A percentile compares a stretch with the other conserved stretches of the same genome.
Evolutionary conservation across 2,888 invertebrate genomes (phyloP).

Genomic region (Aphodius sticticus): DNA sequence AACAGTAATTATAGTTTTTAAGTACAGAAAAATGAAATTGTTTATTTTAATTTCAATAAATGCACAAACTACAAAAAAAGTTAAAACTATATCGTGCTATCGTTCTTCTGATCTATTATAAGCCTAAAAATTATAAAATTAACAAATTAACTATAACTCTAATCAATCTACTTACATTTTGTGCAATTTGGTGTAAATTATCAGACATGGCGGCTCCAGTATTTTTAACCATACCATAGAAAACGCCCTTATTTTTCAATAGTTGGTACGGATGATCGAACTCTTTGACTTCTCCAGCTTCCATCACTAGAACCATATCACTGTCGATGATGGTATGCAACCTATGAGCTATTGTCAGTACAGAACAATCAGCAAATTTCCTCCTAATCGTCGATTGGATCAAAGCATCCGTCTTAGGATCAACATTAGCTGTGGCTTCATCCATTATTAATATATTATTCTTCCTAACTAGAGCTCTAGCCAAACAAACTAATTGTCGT

Average conservation of each 20-base stretch:
- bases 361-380: constrained; percentile 81
- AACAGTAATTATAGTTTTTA: no score
- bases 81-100: neutral
- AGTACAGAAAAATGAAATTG: neutral
- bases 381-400: constrained; percentile 81
- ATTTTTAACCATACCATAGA: constrained; percentile 74
- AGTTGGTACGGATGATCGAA: constrained; percentile 79
- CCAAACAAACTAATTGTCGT: constrained; percentile 75
- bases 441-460: constrained; percentile 60
- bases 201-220: constrained; percentile 63
- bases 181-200: constrained; percentile 50
- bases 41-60: neutral
- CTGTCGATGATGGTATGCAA: constrained; percentile 90
- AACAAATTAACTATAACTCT: neutral
- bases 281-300: constrained; percentile 79
- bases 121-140: neutral
- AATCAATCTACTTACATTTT: constrained; percentile 29
- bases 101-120: neutral
- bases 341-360: constrained; percentile 86
- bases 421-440: constrained; percentile 87
- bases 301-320: constrained; percentile 85
- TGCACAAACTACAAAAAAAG: neutral
- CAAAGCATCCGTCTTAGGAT: constrained; percentile 79
- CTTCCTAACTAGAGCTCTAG: constrained; percentile 67
- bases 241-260: constrained; percentile 68